phyloP scores from a whole-genome alignment of 2,888 invertebrate genomes.

The Quadroppia sp. region DNA sequence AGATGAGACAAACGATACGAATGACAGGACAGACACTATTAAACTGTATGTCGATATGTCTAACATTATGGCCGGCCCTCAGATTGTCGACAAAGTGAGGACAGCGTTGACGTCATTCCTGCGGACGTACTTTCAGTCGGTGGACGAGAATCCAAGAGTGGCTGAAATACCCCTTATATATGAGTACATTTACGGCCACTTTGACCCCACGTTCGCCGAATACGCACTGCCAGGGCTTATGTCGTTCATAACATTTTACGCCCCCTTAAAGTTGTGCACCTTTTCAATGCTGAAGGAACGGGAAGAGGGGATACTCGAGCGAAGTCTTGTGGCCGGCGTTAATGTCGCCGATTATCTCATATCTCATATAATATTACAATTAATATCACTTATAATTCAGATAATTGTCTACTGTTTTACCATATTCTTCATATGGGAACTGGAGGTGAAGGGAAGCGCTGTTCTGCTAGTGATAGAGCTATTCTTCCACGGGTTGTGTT shows the following conservation, averaged over 20 bases:
- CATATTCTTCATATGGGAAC: neutral
- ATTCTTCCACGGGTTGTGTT: slow-evolving; percentile 4
- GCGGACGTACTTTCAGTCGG: neutral
- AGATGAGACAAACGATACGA: neutral
- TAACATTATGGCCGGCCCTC: slow-evolving; percentile 10
- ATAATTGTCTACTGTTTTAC: neutral
- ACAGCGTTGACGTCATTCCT: neutral
- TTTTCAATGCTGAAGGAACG: slow-evolving; percentile 18
- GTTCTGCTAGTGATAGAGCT: neutral
- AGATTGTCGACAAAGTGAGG: slow-evolving; percentile 12
- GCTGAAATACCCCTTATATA: neutral
- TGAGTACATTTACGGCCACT: neutral
- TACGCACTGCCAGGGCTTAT: slow-evolving; percentile 4
- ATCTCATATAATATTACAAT: neutral
- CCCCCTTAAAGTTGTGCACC: slow-evolving; percentile 7
- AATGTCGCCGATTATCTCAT: slow-evolving; percentile 1
- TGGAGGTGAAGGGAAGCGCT: neutral
- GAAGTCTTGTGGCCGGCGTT: slow-evolving; percentile 19
- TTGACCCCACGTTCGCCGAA: slow-evolving; percentile 9
- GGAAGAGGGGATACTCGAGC: slow-evolving; percentile 8
- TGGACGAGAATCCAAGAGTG: slow-evolving; percentile 6
- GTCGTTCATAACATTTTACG: slow-evolving; percentile 16
- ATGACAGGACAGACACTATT: neutral
- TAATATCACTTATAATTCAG: neutral
- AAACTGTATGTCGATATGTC: slow-evolving; percentile 21